Conservation (phyloP, 2,797 vertebrate genomes). For the Moxostoma hubbsi region DNA sequence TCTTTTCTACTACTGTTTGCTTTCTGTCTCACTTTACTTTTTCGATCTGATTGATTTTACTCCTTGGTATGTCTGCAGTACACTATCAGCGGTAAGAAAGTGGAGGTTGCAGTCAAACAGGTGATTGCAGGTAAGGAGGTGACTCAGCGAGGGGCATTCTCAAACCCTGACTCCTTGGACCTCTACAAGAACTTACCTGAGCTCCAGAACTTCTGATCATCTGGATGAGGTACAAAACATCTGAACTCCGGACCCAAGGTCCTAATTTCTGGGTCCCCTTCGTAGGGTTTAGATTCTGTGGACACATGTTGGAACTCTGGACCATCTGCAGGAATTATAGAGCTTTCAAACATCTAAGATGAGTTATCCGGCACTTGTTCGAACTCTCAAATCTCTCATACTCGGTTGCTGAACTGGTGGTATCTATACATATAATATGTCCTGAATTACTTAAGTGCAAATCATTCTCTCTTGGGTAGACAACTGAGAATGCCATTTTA, state of each 20-base stretch:
- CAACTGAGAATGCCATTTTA: constrained; percentile 21
- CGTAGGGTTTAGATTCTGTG: constrained; percentile 3
- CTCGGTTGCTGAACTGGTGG: background rate
- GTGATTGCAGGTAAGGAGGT: constrained; percentile 89
- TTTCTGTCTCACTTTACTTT: background rate
- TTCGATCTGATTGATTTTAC: constrained; percentile 7
- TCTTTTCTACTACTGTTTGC: background rate
- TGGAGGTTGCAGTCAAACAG: constrained; percentile 96
- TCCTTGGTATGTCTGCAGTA: constrained; percentile 77
- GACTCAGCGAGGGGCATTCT: constrained; percentile 87
- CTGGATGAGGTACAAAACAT: background rate
- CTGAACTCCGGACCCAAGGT: background rate
- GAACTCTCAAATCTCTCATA: background rate
- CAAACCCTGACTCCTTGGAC: constrained; percentile 91
- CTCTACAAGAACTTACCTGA: constrained; percentile 92
- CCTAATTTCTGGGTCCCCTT: background rate
- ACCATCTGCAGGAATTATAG: constrained; percentile 1
- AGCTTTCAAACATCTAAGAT: constrained; percentile 4
- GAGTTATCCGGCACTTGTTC: background rate
- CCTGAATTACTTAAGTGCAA: background rate
- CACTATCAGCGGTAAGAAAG: constrained; percentile 96
- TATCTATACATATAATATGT: background rate
- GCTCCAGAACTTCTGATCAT: constrained; percentile 87
- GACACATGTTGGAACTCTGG: constrained; percentile 1
- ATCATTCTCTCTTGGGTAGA: constrained; percentile 7